A percentile compares a stretch with the other conserved stretches of the same genome.
Conservation (phyloP, 2,888 invertebrate species). For the Criorhina ranunculi region DNA sequence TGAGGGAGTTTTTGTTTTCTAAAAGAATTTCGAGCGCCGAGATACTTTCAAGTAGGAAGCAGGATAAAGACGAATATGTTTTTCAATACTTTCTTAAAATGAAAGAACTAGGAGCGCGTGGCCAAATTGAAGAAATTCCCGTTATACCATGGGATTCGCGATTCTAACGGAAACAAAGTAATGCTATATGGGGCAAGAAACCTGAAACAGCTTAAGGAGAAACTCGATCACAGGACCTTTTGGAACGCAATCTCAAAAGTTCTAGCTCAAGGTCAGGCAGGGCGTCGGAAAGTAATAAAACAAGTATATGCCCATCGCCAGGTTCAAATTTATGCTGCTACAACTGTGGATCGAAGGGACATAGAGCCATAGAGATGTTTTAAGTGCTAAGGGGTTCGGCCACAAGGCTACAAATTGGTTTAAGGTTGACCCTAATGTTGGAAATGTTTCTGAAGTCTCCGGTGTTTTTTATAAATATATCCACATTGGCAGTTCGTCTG, state of each 20-base stretch:
- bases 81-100: not conserved
- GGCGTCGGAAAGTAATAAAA: too few relatives aligned
- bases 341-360: conserved; percentile 5
- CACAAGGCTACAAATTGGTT: conserved; percentile 3
- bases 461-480: not conserved
- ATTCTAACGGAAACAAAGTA: conserved; percentile 4
- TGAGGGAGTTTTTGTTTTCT: not conserved
- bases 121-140: not conserved
- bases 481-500: too few relatives aligned
- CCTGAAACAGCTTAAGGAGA: not conserved
- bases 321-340: too few relatives aligned
- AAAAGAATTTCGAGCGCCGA: not conserved
- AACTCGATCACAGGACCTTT: not conserved
- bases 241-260: not conserved
- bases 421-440: not conserved
- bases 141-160: not conserved
- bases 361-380: conserved; percentile 2
- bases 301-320: too few relatives aligned
- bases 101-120: not conserved
- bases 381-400: conserved; percentile 8
- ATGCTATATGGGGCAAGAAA: not conserved
- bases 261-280: not conserved
- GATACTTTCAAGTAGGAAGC: not conserved
- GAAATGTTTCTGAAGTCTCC: not conserved
- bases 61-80: not conserved